Percentiles rank a stretch among this genome's conserved stretches.
phyloP scores from a whole-genome alignment of 2,888 invertebrate species.

The Lottia gigantea region DNA sequence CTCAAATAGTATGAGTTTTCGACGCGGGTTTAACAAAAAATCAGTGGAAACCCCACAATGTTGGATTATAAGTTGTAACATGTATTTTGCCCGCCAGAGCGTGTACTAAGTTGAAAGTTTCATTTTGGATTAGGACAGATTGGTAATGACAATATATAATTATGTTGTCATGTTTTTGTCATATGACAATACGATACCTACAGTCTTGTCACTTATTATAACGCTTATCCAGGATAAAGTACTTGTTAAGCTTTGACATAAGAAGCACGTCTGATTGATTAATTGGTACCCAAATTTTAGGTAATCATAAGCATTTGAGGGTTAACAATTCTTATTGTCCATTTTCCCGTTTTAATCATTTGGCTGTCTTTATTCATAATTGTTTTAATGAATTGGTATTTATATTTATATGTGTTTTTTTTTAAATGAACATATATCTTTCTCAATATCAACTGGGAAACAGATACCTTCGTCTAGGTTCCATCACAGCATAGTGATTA shows the following conservation, averaged over 20 bases:
- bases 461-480: too few species aligned
- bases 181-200: conserved; percentile 1
- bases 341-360: too few species aligned
- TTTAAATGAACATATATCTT: too few species aligned
- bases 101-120: neutral
- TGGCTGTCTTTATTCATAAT: too few species aligned
- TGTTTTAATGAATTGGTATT: too few species aligned
- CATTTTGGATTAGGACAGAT: neutral
- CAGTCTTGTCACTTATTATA: neutral
- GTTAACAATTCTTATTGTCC: too few species aligned
- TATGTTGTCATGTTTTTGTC: neutral
- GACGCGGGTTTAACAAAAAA: neutral
- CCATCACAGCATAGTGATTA: too few species aligned
- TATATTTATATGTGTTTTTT: too few species aligned
- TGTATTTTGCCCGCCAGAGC: neutral
- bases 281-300: too few species aligned
- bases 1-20: neutral
- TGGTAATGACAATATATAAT: conserved; percentile 5
- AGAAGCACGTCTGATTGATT: neutral
- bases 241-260: neutral
- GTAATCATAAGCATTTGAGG: too few species aligned
- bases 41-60: neutral
- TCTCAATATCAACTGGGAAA: too few species aligned
- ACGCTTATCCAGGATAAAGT: neutral
- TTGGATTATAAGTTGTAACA: neutral